Base-by-base conservation (phyloP, 92 coral and sea anemone species). In the Epizoanthus rinbou region DNA sequence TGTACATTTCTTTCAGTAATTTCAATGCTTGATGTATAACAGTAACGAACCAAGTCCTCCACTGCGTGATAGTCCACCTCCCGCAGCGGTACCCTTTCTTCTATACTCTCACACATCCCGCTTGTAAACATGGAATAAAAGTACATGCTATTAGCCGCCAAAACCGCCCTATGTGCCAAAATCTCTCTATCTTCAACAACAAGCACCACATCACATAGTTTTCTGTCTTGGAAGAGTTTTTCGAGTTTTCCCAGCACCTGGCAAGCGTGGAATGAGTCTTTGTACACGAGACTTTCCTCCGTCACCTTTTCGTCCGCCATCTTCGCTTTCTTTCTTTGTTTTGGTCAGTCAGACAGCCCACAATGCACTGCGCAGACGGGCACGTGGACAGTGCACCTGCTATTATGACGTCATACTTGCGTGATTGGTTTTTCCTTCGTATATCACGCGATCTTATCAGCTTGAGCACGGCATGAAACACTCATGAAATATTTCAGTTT, bases 91-190 rank as follows among this genome's bases (percentile, higher is more conserved):
- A 96, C 85, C 59, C 92, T 91, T 64, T 85, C 89, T 52, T 94
- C 91, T 16, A 90, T 81, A 57, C 98, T 96, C 74, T 96, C 99
- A 39, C 92, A 86, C 92, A 96, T 90, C 53, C 93, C 98, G 33
- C 90, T 90, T 16, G 99, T 96, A 87, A 96, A 96, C 99, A 96
- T 96, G 10, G 99, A 90, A 85, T 88, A 93, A 72, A 96, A 96
- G 84, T 96, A 96, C 69, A 85, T 88, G 31, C 99, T 96, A 76
- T 96, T 96, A 41, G 99, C 99, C 22, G 99, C 99, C 78, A 96
- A 86, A 78, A 96, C 83, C 10, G 95, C 88, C 11, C 98, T 89
- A 35, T 96, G 99, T 6, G 99, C 95, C 50, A 75, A 74, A 70
- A 96, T 88, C 85, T 94, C 99, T 39, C 80, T 85, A 24, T 85